These are phyloP conservation scores for Ladona fulva DNA, from an alignment of 1,140 invertebrate species.

Conservation along the genomic window DNA sequence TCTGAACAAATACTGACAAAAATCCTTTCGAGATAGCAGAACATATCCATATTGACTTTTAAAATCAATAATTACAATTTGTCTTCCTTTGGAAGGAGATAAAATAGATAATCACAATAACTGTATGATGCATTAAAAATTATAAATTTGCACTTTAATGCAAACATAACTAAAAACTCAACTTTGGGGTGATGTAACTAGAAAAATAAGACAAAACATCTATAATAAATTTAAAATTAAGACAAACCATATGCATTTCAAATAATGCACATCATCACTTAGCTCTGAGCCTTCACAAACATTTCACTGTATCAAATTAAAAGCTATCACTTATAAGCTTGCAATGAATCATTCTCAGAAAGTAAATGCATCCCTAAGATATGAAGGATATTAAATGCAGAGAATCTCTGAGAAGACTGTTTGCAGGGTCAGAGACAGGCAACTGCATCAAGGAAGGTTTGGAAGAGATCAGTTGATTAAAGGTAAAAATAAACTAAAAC, in stretches of 20 bases:
- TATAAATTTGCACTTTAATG: background rate
- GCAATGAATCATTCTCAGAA: background rate
- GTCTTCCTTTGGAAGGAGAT: background rate
- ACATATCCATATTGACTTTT: background rate
- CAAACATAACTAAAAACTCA: no score
- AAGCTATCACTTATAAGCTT: background rate
- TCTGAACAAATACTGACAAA: background rate
- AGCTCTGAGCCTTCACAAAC: background rate
- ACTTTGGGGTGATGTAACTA: no score
- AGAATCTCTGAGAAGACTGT: background rate
- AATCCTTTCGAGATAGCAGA: background rate
- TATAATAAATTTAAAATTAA: background rate
- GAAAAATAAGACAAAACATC: background rate
- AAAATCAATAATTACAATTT: background rate
- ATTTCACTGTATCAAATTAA: background rate
- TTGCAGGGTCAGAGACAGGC: no score
- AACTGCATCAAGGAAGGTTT: no score
- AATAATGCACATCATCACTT: background rate
- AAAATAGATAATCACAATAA: background rate
- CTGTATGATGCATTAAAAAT: background rate
- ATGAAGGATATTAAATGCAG: conserved; percentile 1
- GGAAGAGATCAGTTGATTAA: no score
- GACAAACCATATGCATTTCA: background rate
- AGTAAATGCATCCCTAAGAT: background rate
- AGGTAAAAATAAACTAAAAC: no score